Percentiles rank a stretch among this genome's conserved stretches.
Conservation (phyloP, 2,888 invertebrate genomes). For the Phytoseiulus persimilis region DNA sequence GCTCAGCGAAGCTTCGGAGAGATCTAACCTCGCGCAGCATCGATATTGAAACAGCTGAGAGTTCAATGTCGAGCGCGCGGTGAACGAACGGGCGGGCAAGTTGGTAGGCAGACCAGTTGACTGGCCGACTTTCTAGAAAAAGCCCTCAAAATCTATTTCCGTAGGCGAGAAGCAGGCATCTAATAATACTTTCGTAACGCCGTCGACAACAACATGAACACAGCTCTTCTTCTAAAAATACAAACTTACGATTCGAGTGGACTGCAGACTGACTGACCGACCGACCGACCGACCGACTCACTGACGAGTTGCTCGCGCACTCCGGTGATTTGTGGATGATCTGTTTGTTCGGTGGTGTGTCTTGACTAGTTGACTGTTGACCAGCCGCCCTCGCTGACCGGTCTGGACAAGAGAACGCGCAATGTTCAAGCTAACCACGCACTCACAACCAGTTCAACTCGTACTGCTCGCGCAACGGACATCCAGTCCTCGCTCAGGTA, state of each 20-base stretch:
- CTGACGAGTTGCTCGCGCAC: neutral
- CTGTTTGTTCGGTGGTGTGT: neutral
- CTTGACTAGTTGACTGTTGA: neutral
- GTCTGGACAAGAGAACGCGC: neutral
- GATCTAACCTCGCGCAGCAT: neutral
- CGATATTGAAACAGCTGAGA: neutral
- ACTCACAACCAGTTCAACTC: too few relatives aligned
- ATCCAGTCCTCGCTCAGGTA: neutral
- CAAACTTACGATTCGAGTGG: neutral
- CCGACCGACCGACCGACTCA: neutral
- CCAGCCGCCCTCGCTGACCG: neutral
- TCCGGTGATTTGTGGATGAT: neutral
- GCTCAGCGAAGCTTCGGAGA: neutral
- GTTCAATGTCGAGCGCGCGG: neutral
- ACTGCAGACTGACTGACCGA: neutral
- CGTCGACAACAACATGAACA: neutral
- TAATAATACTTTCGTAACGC: neutral
- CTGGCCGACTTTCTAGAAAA: neutral
- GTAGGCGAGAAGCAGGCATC: neutral
- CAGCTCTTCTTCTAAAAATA: neutral
- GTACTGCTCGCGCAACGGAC: neutral
- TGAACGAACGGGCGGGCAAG: neutral
- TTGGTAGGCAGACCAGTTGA: neutral
- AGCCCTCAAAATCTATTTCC: neutral
- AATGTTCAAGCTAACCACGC: too few relatives aligned